A percentile compares a stretch with the other conserved stretches of the same genome.
Conservation (phyloP, 2,797 vertebrate species). For the Nyctibius grandis region DNA sequence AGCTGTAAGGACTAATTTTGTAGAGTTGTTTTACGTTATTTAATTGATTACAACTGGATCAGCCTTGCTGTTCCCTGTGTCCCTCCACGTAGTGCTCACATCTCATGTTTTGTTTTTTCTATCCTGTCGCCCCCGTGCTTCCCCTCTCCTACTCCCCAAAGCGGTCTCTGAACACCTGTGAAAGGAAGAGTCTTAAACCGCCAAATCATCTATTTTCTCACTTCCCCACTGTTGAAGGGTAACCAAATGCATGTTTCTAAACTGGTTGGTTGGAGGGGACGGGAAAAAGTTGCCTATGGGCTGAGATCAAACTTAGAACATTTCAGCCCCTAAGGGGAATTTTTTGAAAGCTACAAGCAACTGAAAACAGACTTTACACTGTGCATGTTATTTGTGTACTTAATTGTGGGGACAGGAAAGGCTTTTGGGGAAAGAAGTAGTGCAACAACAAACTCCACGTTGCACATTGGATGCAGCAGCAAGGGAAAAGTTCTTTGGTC, state of each 20-base stretch:
- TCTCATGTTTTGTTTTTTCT: constrained; percentile 3
- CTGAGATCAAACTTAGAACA: not conserved
- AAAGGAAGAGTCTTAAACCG: constrained; percentile 1
- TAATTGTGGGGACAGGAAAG: not conserved
- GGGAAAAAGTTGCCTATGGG: not conserved
- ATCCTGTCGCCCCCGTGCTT: not conserved
- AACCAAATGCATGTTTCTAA: constrained; percentile 1
- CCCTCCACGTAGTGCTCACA: not conserved
- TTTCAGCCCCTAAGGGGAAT: not conserved
- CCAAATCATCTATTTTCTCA: not conserved
- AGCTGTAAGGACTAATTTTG: not conserved
- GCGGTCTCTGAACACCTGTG: rapidly evolving
- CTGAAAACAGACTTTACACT: constrained; percentile 3
- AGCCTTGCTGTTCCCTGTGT: not conserved
- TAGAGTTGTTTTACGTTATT: not conserved
- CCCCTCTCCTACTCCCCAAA: not conserved
- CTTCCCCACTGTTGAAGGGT: constrained; percentile 11
- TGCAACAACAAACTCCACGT: not conserved
- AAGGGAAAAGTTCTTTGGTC: not conserved
- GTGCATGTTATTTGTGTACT: not conserved
- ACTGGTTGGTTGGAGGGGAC: not conserved
- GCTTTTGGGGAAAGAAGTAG: not conserved
- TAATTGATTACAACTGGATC: not conserved
- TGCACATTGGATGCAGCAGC: not conserved
- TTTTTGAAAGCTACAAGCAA: not conserved